Evolutionary conservation across 2,113 vertebrate genomes (phyloP), one percentile per base, ranked within the genome.

Genomic region (Rhagologus leucostigma): DNA sequence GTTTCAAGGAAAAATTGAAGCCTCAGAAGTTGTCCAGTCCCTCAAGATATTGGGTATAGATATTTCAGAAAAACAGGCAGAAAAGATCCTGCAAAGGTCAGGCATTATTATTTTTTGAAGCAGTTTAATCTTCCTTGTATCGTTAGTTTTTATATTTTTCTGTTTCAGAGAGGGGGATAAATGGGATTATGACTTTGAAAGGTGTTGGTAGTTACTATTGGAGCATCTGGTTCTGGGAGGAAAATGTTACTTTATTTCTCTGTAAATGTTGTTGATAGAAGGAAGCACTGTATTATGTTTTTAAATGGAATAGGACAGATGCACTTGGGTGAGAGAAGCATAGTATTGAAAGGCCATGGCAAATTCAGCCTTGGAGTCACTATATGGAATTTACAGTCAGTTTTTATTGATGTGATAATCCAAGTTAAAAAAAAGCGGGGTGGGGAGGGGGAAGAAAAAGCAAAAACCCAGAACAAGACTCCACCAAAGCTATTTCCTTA

Each of bases 11-110:
- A 98, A 97, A 96, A 99, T 99, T 90, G 99, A 99, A 84, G 98
- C 98, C 75, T 98, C 98, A 26, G 99, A 99, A 97, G 98, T 99
- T 96, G 98, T 99, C 80, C 98, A 99, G 97, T 98, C 98, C 62
- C 98, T 99, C 59, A 97, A 98, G 96, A 98, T 98, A 83, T 21
- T 99, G 95, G 99, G 99, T 77, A 97, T 99, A 84, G 94, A 96
- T 57, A 96, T 99, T 98, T 98, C 98, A 92, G 97, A 96, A 95
- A 96, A 98, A 68, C 98, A 99, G 65, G 99, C 99, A 42, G 89
- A 94, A 89, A 98, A 98, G 95, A 99, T 99, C 93, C 95, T 99
- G 60, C 97, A 98, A 91, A 99, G 99, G 99, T 99, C 39, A 98
- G 98, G 6, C 84, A 37, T 86, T 96, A 39, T 5, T 86, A 18